These are phyloP conservation scores for Dinoponera quadriceps DNA, from an alignment of 1,140 invertebrate species.

Conservation along the genomic window DNA sequence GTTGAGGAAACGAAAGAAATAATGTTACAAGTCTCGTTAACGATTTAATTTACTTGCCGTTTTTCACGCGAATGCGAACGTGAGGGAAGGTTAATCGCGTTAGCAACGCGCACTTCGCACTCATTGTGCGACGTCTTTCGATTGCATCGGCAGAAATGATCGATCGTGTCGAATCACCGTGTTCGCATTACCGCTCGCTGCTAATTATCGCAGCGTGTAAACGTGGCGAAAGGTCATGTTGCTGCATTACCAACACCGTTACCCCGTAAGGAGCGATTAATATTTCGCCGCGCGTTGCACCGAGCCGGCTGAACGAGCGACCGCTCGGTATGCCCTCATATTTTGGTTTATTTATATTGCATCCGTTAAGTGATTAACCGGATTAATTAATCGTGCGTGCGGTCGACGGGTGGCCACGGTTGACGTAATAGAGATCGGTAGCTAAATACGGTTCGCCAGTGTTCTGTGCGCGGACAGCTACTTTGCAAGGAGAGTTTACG, in stretches of 20 bases:
- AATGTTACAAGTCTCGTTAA: background rate
- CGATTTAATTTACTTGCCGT: background rate
- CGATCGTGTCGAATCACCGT: background rate
- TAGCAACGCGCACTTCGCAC: background rate
- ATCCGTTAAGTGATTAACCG: conserved; percentile 43
- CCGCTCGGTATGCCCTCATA: background rate
- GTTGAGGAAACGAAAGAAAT: background rate
- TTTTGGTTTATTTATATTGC: conserved; percentile 46
- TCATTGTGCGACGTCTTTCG: background rate
- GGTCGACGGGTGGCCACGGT: conserved; percentile 14
- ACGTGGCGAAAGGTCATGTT: background rate
- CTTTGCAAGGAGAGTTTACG: conserved; percentile 11
- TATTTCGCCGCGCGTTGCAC: background rate
- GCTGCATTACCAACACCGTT: background rate
- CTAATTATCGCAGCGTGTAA: background rate
- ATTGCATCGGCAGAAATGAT: background rate
- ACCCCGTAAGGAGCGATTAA: background rate
- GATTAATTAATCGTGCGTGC: conserved; percentile 47
- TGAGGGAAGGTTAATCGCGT: background rate
- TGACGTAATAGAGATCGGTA: conserved; percentile 14
- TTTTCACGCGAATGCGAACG: no score
- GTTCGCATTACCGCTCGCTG: background rate
- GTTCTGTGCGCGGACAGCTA: background rate
- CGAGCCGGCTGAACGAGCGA: background rate
- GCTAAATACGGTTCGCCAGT: conserved; percentile 37